Evolutionary conservation across 2,797 vertebrate genomes (phyloP).

Genomic region (Chaenodraco wilsoni): DNA sequence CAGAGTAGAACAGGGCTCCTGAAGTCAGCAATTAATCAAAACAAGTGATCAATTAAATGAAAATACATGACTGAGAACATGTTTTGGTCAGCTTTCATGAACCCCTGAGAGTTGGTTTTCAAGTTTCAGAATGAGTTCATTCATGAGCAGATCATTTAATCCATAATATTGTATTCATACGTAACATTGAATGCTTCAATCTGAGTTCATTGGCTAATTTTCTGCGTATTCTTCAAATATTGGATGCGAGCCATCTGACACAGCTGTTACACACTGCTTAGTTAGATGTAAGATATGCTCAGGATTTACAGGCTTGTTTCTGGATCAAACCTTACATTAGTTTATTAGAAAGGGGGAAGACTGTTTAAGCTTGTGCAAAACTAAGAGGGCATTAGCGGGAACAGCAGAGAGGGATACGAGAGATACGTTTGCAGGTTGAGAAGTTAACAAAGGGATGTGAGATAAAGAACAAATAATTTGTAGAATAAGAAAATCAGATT

Average conservation of each 20-base stretch:
- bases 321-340: slow-evolving; percentile 42
- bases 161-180: not conserved
- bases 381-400: slow-evolving; percentile 9
- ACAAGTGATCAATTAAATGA: not conserved
- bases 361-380: slow-evolving; percentile 13
- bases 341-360: slow-evolving; percentile 44
- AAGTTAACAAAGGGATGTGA: not conserved
- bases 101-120: not conserved
- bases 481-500: not conserved
- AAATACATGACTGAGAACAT: not conserved
- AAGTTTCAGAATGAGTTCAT: not conserved
- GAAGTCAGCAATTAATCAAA: not conserved
- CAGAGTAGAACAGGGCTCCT: slow-evolving; percentile 14
- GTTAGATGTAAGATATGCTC: slow-evolving; percentile 24
- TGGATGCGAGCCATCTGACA: slow-evolving; percentile 9
- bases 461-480: not conserved
- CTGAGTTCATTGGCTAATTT: slow-evolving; percentile 10
- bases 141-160: not conserved
- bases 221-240: slow-evolving; percentile 5
- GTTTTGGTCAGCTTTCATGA: slow-evolving; percentile 11
- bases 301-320: slow-evolving; percentile 37
- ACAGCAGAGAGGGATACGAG: slow-evolving; percentile 7
- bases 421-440: slow-evolving; percentile 3
- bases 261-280: slow-evolving; percentile 39
- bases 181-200: not conserved